Conservation (phyloP, 2,888 invertebrate species). For the Cheilosia scutellata region DNA sequence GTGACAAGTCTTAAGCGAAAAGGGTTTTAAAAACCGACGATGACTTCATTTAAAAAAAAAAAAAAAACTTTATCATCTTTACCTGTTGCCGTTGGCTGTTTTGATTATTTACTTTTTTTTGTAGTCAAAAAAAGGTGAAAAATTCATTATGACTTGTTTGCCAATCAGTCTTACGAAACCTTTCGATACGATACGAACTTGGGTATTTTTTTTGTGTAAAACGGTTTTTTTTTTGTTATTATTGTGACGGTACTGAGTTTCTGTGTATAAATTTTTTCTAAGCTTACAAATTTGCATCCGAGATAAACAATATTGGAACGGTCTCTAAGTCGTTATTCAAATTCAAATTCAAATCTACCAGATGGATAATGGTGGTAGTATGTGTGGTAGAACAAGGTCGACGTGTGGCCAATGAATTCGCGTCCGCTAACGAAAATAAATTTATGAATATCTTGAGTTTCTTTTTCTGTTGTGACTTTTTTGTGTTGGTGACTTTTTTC, state of each 20-base stretch:
- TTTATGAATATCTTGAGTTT: constrained; percentile 5
- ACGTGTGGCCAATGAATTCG: constrained; percentile 1
- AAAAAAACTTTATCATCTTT: constrained; percentile 14
- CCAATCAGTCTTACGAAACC: constrained; percentile 64
- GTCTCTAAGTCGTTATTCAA: constrained; percentile 1
- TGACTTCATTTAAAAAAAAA: constrained; percentile 60
- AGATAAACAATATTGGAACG: constrained; percentile 10
- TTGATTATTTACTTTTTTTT: constrained; percentile 4
- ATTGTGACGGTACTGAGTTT: constrained; percentile 34
- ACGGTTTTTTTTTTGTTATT: constrained; percentile 16
- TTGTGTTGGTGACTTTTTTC: constrained; percentile 10
- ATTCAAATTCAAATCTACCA: constrained; percentile 31
- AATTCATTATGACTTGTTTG: constrained; percentile 37
- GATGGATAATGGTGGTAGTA: constrained; percentile 12
- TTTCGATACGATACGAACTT: constrained; percentile 58
- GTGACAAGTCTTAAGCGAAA: constrained; percentile 15
- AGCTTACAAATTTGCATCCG: constrained; percentile 32
- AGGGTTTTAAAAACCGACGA: constrained; percentile 52
- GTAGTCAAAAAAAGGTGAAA: background rate
- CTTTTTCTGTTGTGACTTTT: too few species aligned
- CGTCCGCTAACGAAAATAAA: constrained; percentile 35
- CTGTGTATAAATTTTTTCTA: background rate
- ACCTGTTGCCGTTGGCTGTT: constrained; percentile 37
- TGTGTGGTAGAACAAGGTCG: constrained; percentile 40
- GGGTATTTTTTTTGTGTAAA: constrained; percentile 24